Evolutionary conservation across 1,140 invertebrate genomes (phyloP), one percentile per base, ranked within the genome.

Genomic region (Solenopsis invicta): DNA sequence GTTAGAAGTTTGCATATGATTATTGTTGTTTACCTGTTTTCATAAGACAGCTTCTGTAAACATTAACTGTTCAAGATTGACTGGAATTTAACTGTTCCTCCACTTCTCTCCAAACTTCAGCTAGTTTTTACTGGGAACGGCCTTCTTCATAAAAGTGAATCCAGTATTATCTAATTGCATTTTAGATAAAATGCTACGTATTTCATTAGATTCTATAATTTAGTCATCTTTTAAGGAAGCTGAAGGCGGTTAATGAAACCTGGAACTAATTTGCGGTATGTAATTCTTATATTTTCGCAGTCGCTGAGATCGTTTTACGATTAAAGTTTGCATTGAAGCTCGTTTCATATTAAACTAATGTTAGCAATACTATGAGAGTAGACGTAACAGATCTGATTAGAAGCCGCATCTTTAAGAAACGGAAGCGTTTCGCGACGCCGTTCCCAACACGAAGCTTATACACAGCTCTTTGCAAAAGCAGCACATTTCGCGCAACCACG

Each of bases 371-470:
- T 29, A 71, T n/a, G 13, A 74, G 29, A n/a, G 18, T 74, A 45
- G 9, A 61, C n/a, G 10, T 64, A 45, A 77, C 41, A 21, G 2
- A 52, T 75, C 59, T 50, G 45, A 78, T 78, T 78, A 78, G 61
- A 78, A 48, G 24, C 24, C 24, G 18, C 61, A 10, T 37, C n/a
- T 64, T 34, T 52, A 24, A 78, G 45, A 10, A 45, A 59, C 21
- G 13, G 9, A 59, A 24, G 29, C n/a, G 12, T 81, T 56, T 59
- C 5, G 10, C 24, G 37, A 45, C 16, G 50, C 6, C 29, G 21
- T 48, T 24, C 9, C 8, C 12, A 4, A 54, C 10, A 21, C 10
- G 16, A 71, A 71, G 37, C 41, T 29, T 29, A 4, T 78, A 50
- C 5, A 34, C 18, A 56, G 10, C 34, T 24, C 16, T 81, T 21